Conservation (phyloP, 2,113 vertebrate genomes). For the Edolisoma coerulescens region DNA sequence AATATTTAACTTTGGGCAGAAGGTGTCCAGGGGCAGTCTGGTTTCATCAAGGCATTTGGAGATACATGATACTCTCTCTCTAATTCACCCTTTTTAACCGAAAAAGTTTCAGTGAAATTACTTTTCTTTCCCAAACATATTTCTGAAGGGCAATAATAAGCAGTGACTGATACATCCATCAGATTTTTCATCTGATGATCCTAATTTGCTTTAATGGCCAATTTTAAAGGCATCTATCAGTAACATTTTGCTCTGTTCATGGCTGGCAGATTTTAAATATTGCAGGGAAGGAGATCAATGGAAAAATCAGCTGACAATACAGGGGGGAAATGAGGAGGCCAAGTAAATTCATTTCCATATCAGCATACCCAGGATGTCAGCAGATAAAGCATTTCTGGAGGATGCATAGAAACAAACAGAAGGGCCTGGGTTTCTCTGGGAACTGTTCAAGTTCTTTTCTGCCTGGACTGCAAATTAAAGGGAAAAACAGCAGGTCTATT, state of each 20-base stretch:
- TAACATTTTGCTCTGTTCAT: not conserved
- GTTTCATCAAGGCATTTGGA: not conserved
- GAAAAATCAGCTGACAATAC: not conserved
- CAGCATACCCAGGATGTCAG: not conserved
- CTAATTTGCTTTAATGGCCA: not conserved
- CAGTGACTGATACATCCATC: not conserved
- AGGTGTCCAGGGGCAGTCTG: not conserved
- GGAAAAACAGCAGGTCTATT: constrained; percentile 46
- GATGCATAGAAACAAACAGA: constrained; percentile 7
- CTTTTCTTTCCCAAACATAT: not conserved
- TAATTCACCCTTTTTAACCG: not conserved
- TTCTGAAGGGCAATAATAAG: not conserved
- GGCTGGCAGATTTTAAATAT: not conserved
- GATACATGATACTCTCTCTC: not conserved
- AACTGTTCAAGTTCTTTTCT: not conserved
- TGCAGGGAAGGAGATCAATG: not conserved
- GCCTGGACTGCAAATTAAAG: constrained; percentile 11
- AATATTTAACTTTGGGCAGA: constrained; percentile 35
- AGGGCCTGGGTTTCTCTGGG: not conserved
- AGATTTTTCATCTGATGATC: not conserved
- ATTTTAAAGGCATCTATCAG: not conserved
- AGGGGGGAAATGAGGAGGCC: not conserved
- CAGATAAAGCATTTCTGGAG: constrained; percentile 15
- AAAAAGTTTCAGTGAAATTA: not conserved
- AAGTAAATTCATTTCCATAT: not conserved